These are phyloP conservation scores for Solen grandis DNA, from an alignment of 1,140 invertebrate species.

Conservation along the genomic window DNA sequence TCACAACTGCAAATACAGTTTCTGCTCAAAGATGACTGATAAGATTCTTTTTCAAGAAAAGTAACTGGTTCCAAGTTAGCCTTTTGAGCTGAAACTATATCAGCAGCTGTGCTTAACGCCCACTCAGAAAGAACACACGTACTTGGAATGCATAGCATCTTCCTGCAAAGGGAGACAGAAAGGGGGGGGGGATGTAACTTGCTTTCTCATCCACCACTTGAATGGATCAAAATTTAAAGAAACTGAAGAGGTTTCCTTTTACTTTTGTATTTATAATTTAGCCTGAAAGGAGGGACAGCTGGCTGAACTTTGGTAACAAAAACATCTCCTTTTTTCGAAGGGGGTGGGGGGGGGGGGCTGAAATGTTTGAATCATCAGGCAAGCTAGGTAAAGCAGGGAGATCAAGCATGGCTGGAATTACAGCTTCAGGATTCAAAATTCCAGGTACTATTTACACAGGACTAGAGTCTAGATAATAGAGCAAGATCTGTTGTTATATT, in stretches of 20 bases:
- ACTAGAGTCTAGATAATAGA: not conserved
- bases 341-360: not conserved
- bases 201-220: not conserved
- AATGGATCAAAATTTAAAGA: not conserved
- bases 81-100: conserved; percentile 23
- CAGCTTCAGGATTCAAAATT: not conserved
- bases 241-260: not conserved
- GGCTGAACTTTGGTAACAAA: conserved; percentile 1
- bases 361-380: not conserved
- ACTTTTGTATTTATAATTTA: not conserved
- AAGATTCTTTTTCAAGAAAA: conserved; percentile 39
- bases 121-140: conserved; percentile 20
- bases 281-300: not conserved
- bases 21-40: not conserved
- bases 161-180: not conserved
- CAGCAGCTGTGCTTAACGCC: conserved; percentile 20
- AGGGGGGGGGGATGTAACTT: not conserved
- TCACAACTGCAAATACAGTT: no score
- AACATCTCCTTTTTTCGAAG: conserved; percentile 10
- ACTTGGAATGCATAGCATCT: not conserved
- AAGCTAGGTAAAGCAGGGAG: not conserved
- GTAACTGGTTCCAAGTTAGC: conserved; percentile 4
- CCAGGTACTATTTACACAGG: not conserved
- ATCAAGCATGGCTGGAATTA: not conserved
- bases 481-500: not conserved